These are phyloP conservation scores for Syrphus vitripennis DNA, from an alignment of 2,888 invertebrate genomes.

Conservation along the genomic window DNA sequence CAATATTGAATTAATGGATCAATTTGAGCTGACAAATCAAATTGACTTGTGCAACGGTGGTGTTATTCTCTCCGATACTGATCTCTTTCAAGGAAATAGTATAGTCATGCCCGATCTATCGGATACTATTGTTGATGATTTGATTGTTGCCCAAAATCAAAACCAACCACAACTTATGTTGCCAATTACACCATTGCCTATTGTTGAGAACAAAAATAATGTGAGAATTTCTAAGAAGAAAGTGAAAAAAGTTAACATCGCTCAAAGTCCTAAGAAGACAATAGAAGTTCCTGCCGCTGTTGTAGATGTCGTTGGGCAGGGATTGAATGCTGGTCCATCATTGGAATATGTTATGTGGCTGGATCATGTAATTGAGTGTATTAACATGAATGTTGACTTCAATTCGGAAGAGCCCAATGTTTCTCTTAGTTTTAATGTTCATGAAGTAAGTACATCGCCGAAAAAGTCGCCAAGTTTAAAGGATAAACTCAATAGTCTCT, in stretches of 20 bases:
- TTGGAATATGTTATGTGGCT: conserved; percentile 86
- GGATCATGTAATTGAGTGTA: conserved; percentile 88
- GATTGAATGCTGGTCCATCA: conserved; percentile 72
- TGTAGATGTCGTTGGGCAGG: conserved; percentile 7
- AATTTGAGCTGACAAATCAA: conserved; percentile 78
- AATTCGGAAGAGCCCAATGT: conserved; percentile 86
- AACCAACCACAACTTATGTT: conserved; percentile 47
- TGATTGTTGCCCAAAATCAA: conserved; percentile 43
- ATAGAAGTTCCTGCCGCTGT: conserved; percentile 36
- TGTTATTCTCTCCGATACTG: conserved; percentile 73
- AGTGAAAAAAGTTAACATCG: conserved; percentile 58
- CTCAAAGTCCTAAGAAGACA: conserved; percentile 48
- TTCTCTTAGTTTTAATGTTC: conserved; percentile 86
- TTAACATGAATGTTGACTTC: conserved; percentile 89
- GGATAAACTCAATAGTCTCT: no score
- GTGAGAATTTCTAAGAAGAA: conserved; percentile 45
- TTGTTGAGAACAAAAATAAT: conserved; percentile 53
- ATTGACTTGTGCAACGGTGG: conserved; percentile 78
- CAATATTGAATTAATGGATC: conserved; percentile 80
- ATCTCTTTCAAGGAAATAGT: conserved; percentile 75
- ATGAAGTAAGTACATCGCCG: conserved; percentile 82
- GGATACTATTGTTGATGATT: conserved; percentile 42
- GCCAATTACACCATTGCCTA: conserved; percentile 48
- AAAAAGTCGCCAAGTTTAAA: no score
- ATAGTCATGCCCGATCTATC: conserved; percentile 72